These are phyloP conservation scores for Rhamnusium bicolor DNA, from an alignment of 2,888 invertebrate genomes.

Conservation along the genomic window DNA sequence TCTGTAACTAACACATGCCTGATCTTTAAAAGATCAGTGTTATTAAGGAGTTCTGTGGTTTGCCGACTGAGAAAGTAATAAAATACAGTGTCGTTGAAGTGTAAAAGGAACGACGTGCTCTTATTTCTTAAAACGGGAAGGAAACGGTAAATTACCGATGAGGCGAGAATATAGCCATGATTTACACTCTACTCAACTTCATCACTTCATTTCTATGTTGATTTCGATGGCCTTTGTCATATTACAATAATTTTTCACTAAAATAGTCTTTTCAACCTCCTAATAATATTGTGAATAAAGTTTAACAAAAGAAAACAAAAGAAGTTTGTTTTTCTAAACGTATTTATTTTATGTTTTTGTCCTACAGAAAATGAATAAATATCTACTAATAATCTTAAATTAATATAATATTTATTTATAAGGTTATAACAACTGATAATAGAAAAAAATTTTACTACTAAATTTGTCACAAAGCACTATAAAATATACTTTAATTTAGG, in stretches of 20 bases:
- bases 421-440: too few species aligned
- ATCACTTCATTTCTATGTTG: slow-evolving; percentile 53
- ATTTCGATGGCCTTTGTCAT: slow-evolving; percentile 48
- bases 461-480: too few species aligned
- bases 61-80: slow-evolving; percentile 62
- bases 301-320: too few species aligned
- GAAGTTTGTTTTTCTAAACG: too few species aligned
- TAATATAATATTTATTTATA: too few species aligned
- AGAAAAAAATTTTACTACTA: too few species aligned
- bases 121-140: slow-evolving; percentile 63
- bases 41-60: slow-evolving; percentile 61
- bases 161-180: slow-evolving; percentile 64
- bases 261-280: slow-evolving; percentile 14
- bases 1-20: slow-evolving; percentile 67
- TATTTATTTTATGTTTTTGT: too few species aligned
- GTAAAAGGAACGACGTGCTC: slow-evolving; percentile 66
- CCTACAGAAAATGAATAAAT: too few species aligned
- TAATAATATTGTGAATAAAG: not conserved
- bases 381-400: too few species aligned
- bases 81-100: slow-evolving; percentile 67
- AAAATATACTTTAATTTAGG: too few species aligned
- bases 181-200: slow-evolving; percentile 63
- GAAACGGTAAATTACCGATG: slow-evolving; percentile 65
- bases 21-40: slow-evolving; percentile 68
- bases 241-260: slow-evolving; percentile 50